A percentile compares a stretch with the other conserved stretches of the same genome.
Evolutionary conservation across 2,888 invertebrate species (phyloP).

Genomic region (Dynastes tityus): DNA sequence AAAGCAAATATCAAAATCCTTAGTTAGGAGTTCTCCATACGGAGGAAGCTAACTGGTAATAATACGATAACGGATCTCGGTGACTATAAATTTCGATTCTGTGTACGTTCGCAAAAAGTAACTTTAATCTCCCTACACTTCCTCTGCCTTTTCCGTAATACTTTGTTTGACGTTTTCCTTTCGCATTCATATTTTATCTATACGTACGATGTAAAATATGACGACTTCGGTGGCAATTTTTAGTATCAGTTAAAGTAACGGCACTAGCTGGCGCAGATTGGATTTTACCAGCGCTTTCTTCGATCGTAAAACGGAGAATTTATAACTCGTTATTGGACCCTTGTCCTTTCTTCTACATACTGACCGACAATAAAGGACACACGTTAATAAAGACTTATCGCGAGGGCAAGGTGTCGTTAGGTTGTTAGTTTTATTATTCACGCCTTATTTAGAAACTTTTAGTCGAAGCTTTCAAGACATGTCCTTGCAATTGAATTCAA

Average conservation of each 20-base stretch:
- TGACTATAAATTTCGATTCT: slow-evolving; percentile 59
- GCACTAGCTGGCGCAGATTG: slow-evolving; percentile 25
- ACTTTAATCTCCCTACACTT: slow-evolving; percentile 52
- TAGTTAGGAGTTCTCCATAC: slow-evolving; percentile 54
- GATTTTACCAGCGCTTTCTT: slow-evolving; percentile 35
- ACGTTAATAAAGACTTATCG: slow-evolving; percentile 40
- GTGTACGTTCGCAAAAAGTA: slow-evolving; percentile 54
- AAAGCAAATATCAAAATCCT: slow-evolving; percentile 60
- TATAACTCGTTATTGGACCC: slow-evolving; percentile 42
- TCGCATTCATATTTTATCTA: slow-evolving; percentile 43
- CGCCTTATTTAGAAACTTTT: background rate
- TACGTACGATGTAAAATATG: slow-evolving; percentile 38
- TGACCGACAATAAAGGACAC: slow-evolving; percentile 25
- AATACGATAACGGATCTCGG: slow-evolving; percentile 56
- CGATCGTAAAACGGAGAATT: slow-evolving; percentile 35
- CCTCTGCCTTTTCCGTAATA: slow-evolving; percentile 21
- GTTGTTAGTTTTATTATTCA: slow-evolving; percentile 15
- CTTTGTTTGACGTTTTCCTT: slow-evolving; percentile 33
- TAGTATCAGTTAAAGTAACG: slow-evolving; percentile 35
- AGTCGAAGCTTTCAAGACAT: background rate
- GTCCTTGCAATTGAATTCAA: no score
- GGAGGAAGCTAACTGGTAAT: slow-evolving; percentile 55
- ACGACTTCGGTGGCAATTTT: slow-evolving; percentile 41
- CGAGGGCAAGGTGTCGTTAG: background rate
- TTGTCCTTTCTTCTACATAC: slow-evolving; percentile 27